phyloP scores from a whole-genome alignment of 2,113 vertebrate genomes.

The Coptodon bakossiorum region DNA sequence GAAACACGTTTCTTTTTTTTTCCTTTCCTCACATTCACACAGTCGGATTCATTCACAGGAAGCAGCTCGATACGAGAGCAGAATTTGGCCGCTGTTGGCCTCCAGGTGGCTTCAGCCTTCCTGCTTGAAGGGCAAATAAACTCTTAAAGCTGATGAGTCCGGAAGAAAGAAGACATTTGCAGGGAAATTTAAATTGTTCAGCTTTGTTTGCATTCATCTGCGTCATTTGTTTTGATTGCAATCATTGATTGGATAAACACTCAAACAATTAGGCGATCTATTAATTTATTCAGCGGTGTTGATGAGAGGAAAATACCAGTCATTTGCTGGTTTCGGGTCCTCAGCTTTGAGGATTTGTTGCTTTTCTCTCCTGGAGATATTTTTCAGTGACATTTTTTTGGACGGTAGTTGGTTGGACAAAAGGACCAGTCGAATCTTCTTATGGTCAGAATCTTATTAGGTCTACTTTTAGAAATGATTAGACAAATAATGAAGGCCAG shows the following conservation, averaged over 20 bases:
- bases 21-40: background rate
- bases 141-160: background rate
- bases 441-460: background rate
- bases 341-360: background rate
- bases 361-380: background rate
- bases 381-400: background rate
- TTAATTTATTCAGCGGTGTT: background rate
- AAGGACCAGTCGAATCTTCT: background rate
- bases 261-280: background rate
- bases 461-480: background rate
- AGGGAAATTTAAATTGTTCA: background rate
- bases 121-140: background rate
- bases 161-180: background rate
- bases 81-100: background rate
- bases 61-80: background rate
- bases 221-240: background rate
- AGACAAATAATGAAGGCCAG: background rate
- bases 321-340: background rate
- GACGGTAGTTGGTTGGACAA: accelerated
- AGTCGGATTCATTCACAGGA: background rate
- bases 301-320: background rate
- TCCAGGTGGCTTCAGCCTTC: background rate
- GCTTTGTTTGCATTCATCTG: background rate
- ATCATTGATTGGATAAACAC: background rate
- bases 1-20: background rate